Base-by-base conservation (phyloP, 1,140 invertebrate species). In the Acarapis woodi region DNA sequence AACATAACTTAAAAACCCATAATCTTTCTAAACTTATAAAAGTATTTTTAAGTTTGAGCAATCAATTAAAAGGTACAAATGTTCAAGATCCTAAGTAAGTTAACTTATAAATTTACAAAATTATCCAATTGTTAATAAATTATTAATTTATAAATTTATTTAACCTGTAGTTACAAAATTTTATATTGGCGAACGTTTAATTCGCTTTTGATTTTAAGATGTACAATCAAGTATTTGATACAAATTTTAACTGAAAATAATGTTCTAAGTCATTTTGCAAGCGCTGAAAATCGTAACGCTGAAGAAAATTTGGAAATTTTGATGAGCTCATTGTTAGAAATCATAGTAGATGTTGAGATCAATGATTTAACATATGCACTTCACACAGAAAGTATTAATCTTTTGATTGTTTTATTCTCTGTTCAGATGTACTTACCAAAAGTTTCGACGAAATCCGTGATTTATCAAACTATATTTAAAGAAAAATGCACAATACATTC, bases 141-240 rank as follows among this genome's bases (percentile, higher is more conserved):
- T 38, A 35, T 35, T 26, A 35, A 18, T 29, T 29, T 14, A 6
- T 37, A 1, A 10, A 18, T 6, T 19, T 37, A n/a, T 18, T 9
- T 32, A 32, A n/a, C 15, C 31, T 25, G n/a, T 4, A 41, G 42
- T 32, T 37, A 34, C 14, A 40, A 45, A 15, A n/a, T 40, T 15
- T 18, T 38, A 20, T 25, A 41, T 32, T 94, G 83, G 80, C 85
- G 93, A 56, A 72, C 79, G 0, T 80, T 77, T 52, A 94, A 94
- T 60, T 75, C 77, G 0, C 54, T 96, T 22, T 87, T 90, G 49
- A 72, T 88, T 15, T 68, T 93, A 39, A 64, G 85, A 38, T 73
- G 70, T 46, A 64, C 87, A 38, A 66, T 72, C 37, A 93, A 88
- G 55, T 88, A 79, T 55, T 63, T 90, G 29, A 70, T 85, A 14